phyloP scores from a whole-genome alignment of 2,888 invertebrate genomes.

The Apomyelois bistriatella region DNA sequence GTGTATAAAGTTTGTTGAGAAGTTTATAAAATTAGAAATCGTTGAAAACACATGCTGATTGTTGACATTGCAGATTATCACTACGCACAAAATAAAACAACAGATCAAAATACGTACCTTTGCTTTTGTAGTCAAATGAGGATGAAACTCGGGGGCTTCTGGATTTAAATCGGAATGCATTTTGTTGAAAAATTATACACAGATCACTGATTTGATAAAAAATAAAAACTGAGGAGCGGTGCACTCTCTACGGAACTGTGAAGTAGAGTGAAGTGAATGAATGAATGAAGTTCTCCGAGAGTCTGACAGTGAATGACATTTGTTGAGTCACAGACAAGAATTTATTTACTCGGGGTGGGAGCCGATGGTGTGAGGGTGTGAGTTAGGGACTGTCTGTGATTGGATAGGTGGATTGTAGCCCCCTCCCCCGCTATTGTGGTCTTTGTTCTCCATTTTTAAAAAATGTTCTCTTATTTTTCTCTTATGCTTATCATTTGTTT shows the following conservation, averaged over 20 bases:
- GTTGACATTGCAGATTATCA: slow-evolving; percentile 23
- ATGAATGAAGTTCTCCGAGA: neutral
- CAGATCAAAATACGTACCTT: slow-evolving; percentile 48
- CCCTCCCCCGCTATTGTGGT: no score
- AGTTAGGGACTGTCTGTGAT: no score
- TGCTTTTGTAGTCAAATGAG: slow-evolving; percentile 48
- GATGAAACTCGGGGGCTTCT: slow-evolving; percentile 65
- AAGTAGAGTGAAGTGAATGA: slow-evolving; percentile 18
- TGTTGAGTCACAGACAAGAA: no score
- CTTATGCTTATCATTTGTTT: no score
- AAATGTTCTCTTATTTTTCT: no score
- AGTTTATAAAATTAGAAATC: slow-evolving; percentile 10
- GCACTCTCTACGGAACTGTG: slow-evolving; percentile 16
- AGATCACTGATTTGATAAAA: neutral
- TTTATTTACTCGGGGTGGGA: no score
- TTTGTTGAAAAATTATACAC: slow-evolving; percentile 28
- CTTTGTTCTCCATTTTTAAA: no score
- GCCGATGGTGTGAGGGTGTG: no score
- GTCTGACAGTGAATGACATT: no score
- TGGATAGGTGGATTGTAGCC: no score
- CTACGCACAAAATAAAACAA: slow-evolving; percentile 7
- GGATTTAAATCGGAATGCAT: slow-evolving; percentile 66
- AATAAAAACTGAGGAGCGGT: neutral
- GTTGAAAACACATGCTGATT: slow-evolving; percentile 48
- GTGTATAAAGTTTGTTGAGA: neutral